phyloP scores from a whole-genome alignment of 2,113 vertebrate genomes.

The Okapia johnstoni region DNA sequence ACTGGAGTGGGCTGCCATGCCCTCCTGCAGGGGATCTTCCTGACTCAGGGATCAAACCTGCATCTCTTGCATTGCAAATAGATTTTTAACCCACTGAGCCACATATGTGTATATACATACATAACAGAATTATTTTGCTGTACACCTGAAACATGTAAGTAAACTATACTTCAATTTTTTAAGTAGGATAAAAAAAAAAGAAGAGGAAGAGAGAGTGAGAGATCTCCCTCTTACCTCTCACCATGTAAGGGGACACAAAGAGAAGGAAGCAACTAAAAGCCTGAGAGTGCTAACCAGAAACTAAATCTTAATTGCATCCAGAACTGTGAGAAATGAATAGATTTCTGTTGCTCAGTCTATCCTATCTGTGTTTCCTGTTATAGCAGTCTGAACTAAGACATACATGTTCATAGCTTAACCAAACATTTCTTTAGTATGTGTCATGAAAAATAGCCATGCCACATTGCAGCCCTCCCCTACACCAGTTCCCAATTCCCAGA shows the following conservation, averaged over 20 bases:
- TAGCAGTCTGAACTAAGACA: not conserved
- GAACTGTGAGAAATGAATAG: not conserved
- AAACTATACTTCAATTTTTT: not conserved
- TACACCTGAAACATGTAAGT: not conserved
- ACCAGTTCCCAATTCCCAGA: not conserved
- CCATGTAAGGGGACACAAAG: not conserved
- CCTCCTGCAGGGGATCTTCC: not conserved
- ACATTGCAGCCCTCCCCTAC: not conserved
- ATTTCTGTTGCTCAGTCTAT: not conserved
- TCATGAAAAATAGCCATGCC: not conserved
- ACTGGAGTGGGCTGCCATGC: not conserved
- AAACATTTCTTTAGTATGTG: not conserved
- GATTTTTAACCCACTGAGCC: not conserved
- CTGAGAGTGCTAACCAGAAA: not conserved
- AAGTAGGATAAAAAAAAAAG: not conserved
- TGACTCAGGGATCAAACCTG: not conserved
- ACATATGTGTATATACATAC: not conserved
- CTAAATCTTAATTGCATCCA: not conserved
- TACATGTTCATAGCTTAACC: not conserved
- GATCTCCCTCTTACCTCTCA: too few relatives aligned
- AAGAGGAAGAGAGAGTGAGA: not conserved
- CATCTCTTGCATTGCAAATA: not conserved
- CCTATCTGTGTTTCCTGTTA: not conserved
- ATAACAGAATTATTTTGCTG: not conserved
- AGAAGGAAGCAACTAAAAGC: not conserved